Evolutionary conservation across 2,888 invertebrate species (phyloP), one percentile per base, ranked within the genome.

Genomic region (Eurytoma adleriae): DNA sequence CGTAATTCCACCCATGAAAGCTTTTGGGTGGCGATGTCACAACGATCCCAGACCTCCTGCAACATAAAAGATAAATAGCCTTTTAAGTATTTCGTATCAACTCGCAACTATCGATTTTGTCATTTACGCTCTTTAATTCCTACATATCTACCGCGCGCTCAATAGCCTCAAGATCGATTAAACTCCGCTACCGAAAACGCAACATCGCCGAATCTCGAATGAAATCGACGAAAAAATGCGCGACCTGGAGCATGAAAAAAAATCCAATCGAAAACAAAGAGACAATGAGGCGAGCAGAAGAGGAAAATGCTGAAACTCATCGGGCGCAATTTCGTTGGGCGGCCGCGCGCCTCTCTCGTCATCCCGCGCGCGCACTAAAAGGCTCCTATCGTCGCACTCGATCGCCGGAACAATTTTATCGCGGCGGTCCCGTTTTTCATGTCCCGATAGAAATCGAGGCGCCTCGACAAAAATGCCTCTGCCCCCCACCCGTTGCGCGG

Each of bases 361-460:
- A n/a, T 62, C 73, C 18, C 64, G 62, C 27, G 12, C 18, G 24
- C 40, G 40, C 40, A 40, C 40, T 62, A 30, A 54, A 54, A 3
- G 18, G 13, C 24, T 12, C n/a, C 52, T 62, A 62, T 72, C 61
- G 10, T 20, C 52, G 50, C 61, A 27, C n/a, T 18, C 59, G 61
- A 18, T 27, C 16, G 66, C 57, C n/a, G 66, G 57, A 66, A 74
- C 56, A 77, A 64, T 70, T 76, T 76, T 76, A 64, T 70, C 70
- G 64, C 56, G 62, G 13, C 56, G 72, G 79, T 75, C 64, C 74
- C 75, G 66, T 79, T 79, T 75, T 79, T 70, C 74, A 75, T 40
- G 75, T 59, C 12, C 52, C 74, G 74, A 79, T 79, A 79, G 75
- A 75, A 75, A 79, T 79, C 79, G 79, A 69, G 73, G 70, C 73